Evolutionary conservation across 2,888 invertebrate species (phyloP).

Genomic region (Pandemis corylana): DNA sequence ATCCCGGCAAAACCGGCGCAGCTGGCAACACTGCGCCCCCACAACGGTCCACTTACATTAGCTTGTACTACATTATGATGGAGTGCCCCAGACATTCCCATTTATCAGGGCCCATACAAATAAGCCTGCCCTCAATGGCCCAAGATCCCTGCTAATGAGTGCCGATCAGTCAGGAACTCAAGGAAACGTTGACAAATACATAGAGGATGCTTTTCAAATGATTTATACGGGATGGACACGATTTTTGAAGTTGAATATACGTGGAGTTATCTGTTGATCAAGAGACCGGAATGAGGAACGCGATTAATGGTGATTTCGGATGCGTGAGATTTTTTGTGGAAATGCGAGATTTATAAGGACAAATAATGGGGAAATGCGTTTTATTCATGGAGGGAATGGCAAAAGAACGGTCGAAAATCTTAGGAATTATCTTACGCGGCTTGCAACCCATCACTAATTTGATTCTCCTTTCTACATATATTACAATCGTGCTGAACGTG

Average conservation of each 20-base stretch:
- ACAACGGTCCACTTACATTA: slow-evolving; percentile 43
- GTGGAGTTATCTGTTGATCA: slow-evolving; percentile 9
- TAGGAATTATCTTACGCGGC: too few relatives aligned
- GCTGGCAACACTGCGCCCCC: not conserved
- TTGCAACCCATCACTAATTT: too few relatives aligned
- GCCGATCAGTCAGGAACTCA: slow-evolving; percentile 68
- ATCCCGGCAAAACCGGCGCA: not conserved
- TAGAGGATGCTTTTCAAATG: slow-evolving; percentile 68
- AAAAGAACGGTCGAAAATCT: too few relatives aligned
- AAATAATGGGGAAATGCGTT: not conserved
- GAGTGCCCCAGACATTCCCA: slow-evolving; percentile 63
- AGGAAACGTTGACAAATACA: slow-evolving; percentile 80
- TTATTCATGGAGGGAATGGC: not conserved
- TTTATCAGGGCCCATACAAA: slow-evolving; percentile 74
- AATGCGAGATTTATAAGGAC: not conserved
- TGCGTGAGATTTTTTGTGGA: slow-evolving; percentile 2
- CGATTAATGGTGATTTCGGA: slow-evolving; percentile 8
- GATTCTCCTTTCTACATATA: too few relatives aligned
- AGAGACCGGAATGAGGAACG: slow-evolving; percentile 32
- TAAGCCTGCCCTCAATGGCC: slow-evolving; percentile 74
- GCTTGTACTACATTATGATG: slow-evolving; percentile 45
- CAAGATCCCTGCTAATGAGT: slow-evolving; percentile 71
- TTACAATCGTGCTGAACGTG: too few relatives aligned
- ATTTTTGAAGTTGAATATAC: slow-evolving; percentile 38
- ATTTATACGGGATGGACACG: slow-evolving; percentile 58